Conservation (phyloP, 2,888 invertebrate genomes). For the Stomorhina lunata region DNA sequence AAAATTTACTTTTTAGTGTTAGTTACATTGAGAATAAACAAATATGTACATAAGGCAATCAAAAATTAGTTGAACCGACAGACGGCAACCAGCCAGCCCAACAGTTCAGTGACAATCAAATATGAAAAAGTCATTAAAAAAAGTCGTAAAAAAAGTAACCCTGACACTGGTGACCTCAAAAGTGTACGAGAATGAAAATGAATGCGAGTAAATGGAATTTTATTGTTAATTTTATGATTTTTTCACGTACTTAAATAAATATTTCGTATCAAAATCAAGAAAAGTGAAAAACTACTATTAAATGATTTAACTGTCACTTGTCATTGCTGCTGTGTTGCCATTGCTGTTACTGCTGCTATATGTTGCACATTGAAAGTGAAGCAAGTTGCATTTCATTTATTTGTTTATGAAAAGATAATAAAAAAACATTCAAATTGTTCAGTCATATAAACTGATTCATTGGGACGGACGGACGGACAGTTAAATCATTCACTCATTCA, state of each 20-base stretch:
- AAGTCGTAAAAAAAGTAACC: slow-evolving; percentile 62
- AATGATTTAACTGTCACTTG: slow-evolving; percentile 32
- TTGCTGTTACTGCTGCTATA: slow-evolving; percentile 22
- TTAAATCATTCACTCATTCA: slow-evolving; percentile 16
- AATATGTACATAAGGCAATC: slow-evolving; percentile 8
- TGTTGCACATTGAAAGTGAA: slow-evolving; percentile 49
- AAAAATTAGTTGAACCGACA: background rate
- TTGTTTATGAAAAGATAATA: slow-evolving; percentile 15
- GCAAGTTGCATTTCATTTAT: slow-evolving; percentile 23
- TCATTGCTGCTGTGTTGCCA: slow-evolving; percentile 18
- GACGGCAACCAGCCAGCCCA: background rate
- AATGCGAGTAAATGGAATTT: slow-evolving; percentile 38
- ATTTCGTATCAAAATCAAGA: slow-evolving; percentile 18
- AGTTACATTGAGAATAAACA: slow-evolving; percentile 49
- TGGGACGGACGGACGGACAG: background rate
- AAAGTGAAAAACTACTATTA: slow-evolving; percentile 9
- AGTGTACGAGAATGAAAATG: slow-evolving; percentile 30
- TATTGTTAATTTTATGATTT: slow-evolving; percentile 62
- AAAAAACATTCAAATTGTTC: slow-evolving; percentile 17
- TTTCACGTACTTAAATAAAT: slow-evolving; percentile 53
- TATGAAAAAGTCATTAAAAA: slow-evolving; percentile 43
- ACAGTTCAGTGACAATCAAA: slow-evolving; percentile 11
- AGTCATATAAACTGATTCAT: slow-evolving; percentile 10
- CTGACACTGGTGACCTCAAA: slow-evolving; percentile 65
- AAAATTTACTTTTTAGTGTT: no score